A percentile compares a stretch with the other conserved stretches of the same genome.
Conservation (phyloP, 2,888 invertebrate genomes). For the Elegia similella region DNA sequence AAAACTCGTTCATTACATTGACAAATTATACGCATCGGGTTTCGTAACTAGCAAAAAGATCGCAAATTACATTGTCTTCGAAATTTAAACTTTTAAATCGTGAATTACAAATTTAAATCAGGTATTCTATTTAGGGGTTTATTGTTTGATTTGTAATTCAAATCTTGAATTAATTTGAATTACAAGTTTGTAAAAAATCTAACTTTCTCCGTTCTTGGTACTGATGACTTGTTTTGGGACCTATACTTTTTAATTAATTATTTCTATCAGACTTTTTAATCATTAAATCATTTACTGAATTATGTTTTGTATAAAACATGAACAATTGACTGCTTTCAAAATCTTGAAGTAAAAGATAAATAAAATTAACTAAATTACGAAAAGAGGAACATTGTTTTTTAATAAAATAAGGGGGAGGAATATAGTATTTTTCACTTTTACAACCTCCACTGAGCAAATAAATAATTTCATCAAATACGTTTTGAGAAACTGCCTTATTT, state of each 20-base stretch:
- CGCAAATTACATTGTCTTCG: neutral
- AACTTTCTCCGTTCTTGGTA: neutral
- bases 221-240: neutral
- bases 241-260: neutral
- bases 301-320: neutral
- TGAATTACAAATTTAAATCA: constrained; percentile 10
- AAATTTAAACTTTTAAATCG: constrained; percentile 1
- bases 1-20: neutral
- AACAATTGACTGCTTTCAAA: constrained; percentile 7
- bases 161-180: no score
- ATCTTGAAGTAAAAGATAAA: neutral
- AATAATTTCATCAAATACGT: constrained; percentile 43
- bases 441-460: constrained; percentile 75
- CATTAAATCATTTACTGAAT: neutral
- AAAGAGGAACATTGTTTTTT: constrained; percentile 19
- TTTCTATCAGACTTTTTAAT: neutral
- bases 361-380: constrained; percentile 13
- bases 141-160: constrained; percentile 13
- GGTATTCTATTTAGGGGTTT: neutral
- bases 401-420: constrained; percentile 17
- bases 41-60: neutral
- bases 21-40: neutral
- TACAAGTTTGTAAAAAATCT: neutral
- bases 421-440: constrained; percentile 37
- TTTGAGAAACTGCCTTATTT: neutral